These are phyloP conservation scores for Luehdorfia chinensis DNA, from an alignment of 1,140 invertebrate species.

Conservation along the genomic window DNA sequence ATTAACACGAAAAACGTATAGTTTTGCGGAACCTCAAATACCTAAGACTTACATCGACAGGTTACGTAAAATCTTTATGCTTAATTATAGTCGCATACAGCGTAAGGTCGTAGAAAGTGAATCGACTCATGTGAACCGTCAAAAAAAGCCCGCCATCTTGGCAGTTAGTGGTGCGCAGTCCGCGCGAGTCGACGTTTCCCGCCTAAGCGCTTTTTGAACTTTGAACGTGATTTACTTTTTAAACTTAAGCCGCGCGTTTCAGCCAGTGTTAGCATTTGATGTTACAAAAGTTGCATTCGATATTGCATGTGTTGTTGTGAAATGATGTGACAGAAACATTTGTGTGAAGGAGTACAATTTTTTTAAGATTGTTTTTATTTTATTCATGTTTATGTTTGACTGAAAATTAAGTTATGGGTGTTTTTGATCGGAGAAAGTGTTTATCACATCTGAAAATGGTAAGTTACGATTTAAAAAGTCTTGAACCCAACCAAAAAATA, in stretches of 20 bases:
- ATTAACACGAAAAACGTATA: constrained; percentile 29
- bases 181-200: constrained; percentile 62
- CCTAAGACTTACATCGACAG: constrained; percentile 53
- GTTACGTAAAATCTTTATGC: constrained; percentile 69
- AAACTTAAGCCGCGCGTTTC: constrained; percentile 31
- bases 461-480: constrained; percentile 17
- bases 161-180: constrained; percentile 64
- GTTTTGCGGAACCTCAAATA: constrained; percentile 56
- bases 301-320: constrained; percentile 47
- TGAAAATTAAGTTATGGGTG: constrained; percentile 33
- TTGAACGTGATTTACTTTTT: constrained; percentile 45
- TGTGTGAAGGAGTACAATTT: constrained; percentile 27
- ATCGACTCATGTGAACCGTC: constrained; percentile 73
- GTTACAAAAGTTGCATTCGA: constrained; percentile 35
- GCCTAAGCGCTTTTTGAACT: constrained; percentile 48
- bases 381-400: constrained; percentile 12
- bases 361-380: neutral
- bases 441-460: constrained; percentile 38
- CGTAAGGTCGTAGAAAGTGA: constrained; percentile 76
- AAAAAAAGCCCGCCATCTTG: constrained; percentile 71
- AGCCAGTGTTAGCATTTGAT: constrained; percentile 37
- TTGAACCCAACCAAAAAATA: neutral
- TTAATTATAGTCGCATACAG: constrained; percentile 72
- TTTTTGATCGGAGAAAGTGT: constrained; percentile 37
- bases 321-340: constrained; percentile 54